phyloP scores from a whole-genome alignment of 2,888 invertebrate species.

The Hofmannophila pseudospretella region DNA sequence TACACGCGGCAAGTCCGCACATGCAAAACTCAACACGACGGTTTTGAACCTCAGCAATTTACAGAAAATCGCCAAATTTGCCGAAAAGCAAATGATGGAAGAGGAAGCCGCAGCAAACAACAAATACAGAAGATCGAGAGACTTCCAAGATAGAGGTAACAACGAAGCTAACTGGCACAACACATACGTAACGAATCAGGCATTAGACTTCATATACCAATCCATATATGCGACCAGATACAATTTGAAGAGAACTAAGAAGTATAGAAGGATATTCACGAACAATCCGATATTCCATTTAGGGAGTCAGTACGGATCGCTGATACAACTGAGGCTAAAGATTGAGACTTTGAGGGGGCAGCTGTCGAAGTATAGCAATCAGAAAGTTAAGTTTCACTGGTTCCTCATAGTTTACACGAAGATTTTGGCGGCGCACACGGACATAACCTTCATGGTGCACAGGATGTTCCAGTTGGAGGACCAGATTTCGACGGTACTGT shows the following conservation, averaged over 20 bases:
- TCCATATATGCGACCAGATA: constrained; percentile 9
- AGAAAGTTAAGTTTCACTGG: not conserved
- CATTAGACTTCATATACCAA: no score
- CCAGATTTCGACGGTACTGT: not conserved
- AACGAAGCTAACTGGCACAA: no score
- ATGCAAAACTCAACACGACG: constrained; percentile 16
- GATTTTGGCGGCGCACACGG: not conserved
- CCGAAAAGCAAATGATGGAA: no score
- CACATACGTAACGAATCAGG: no score
- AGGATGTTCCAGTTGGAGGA: not conserved
- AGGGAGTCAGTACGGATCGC: not conserved
- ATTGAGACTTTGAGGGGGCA: not conserved
- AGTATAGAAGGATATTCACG: not conserved
- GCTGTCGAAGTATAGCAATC: no score
- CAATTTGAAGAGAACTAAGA: constrained; percentile 22
- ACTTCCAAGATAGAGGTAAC: no score
- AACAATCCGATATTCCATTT: not conserved
- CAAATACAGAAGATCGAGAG: no score
- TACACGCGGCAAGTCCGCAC: constrained; percentile 1
- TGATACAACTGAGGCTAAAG: not conserved
- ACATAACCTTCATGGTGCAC: not conserved
- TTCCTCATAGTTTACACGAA: not conserved
- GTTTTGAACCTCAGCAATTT: constrained; percentile 19
- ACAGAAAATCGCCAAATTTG: not conserved
- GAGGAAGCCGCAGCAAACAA: no score